Percentiles rank a stretch among this genome's conserved stretches.
Conservation (phyloP, 2,113 vertebrate species). For the Natator depressus region DNA sequence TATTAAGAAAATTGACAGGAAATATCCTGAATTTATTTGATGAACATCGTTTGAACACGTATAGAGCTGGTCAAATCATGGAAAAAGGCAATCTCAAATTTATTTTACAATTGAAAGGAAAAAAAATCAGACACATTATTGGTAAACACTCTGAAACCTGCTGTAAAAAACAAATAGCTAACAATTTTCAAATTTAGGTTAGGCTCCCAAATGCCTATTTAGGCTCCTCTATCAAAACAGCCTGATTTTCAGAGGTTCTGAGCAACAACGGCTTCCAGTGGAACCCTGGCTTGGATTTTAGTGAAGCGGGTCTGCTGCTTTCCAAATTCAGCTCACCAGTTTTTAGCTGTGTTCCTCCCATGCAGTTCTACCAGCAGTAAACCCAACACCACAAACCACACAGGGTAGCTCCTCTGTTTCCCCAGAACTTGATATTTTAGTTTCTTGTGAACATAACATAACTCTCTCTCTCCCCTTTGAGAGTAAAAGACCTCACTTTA, state of each 20-base stretch:
- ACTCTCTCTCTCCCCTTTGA: background rate
- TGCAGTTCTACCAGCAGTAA: background rate
- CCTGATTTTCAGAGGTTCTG: background rate
- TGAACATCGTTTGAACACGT: background rate
- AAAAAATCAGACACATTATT: background rate
- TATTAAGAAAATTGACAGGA: background rate
- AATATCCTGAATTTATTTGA: constrained; percentile 5
- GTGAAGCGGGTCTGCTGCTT: background rate
- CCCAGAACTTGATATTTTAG: background rate
- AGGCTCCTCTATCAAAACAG: background rate
- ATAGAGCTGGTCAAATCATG: background rate
- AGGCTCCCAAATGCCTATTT: background rate
- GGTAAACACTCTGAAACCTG: background rate
- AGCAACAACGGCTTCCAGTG: background rate
- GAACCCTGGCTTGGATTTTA: background rate
- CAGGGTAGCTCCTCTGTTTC: rapidly evolving
- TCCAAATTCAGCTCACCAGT: background rate
- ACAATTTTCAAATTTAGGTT: background rate
- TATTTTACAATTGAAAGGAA: background rate
- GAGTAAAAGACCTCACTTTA: rapidly evolving
- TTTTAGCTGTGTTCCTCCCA: background rate
- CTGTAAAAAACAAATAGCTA: background rate
- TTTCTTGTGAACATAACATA: background rate
- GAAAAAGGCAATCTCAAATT: constrained; percentile 1
- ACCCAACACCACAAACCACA: background rate